phyloP scores from a whole-genome alignment of 2,113 vertebrate species.

The Craseonycteris thonglongyai region DNA sequence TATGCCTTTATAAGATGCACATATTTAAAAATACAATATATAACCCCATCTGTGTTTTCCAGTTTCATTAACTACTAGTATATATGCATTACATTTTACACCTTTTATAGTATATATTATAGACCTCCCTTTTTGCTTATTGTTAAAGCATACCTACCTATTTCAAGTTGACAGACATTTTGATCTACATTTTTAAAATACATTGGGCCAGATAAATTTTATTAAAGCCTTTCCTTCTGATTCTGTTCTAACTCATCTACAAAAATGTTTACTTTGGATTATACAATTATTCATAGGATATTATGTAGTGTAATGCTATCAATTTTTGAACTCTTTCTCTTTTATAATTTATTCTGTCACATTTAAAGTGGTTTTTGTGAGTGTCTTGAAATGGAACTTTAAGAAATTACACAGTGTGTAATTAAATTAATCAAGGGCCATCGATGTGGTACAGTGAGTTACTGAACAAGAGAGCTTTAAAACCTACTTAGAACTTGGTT shows the following conservation, averaged over 20 bases:
- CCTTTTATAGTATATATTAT: neutral
- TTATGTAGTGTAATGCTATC: neutral
- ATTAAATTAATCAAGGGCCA: constrained; percentile 49
- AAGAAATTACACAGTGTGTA: neutral
- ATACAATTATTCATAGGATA: neutral
- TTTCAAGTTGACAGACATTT: neutral
- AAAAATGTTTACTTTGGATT: neutral
- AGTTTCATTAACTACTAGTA: neutral
- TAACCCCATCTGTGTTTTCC: neutral
- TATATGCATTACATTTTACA: neutral
- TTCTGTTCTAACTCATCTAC: neutral
- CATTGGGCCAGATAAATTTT: neutral
- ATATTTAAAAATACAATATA: neutral
- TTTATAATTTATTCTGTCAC: neutral
- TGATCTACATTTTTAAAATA: neutral
- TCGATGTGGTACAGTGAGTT: neutral
- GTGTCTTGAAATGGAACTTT: constrained; percentile 6
- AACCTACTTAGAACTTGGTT: constrained; percentile 33
- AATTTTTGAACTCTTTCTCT: neutral
- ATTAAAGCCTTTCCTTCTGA: neutral
- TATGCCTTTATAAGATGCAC: neutral
- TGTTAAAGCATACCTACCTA: neutral
- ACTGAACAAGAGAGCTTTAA: neutral
- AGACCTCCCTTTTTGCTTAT: neutral
- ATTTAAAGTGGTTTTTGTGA: neutral